Evolutionary conservation across 2,797 vertebrate genomes (phyloP).

Genomic region (Halcyon chelicuti): DNA sequence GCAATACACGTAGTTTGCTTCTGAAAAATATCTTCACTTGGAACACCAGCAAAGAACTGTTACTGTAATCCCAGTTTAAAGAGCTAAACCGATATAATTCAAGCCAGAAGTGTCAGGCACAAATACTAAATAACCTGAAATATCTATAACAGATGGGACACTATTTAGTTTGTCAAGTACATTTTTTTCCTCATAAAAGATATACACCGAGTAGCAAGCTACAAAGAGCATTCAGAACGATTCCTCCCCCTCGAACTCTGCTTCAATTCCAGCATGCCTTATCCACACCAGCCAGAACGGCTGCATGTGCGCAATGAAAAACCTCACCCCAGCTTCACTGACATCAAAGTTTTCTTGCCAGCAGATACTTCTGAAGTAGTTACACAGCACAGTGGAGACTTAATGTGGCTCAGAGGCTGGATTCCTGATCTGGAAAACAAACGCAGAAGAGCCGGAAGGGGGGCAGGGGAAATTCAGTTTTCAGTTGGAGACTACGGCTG

Average conservation of each 20-base stretch:
- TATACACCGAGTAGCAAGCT: accelerated
- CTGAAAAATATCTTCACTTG: background rate
- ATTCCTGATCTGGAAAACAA: background rate
- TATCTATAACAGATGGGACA: background rate
- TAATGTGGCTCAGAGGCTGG: background rate
- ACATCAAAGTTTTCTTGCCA: background rate
- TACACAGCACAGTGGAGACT: background rate
- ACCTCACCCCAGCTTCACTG: background rate
- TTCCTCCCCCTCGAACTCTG: background rate
- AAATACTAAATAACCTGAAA: background rate
- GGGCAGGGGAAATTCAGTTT: background rate
- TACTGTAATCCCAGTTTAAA: background rate
- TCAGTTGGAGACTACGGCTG: accelerated
- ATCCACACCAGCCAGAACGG: background rate
- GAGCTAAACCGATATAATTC: background rate
- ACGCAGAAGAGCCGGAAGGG: background rate
- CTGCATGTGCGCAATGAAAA: background rate
- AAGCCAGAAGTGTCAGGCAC: background rate
- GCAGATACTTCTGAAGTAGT: slow-evolving; percentile 19
- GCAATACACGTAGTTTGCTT: background rate
- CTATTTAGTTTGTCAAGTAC: background rate
- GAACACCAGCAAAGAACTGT: background rate
- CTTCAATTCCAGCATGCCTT: background rate
- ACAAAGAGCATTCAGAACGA: background rate
- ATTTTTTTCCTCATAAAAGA: background rate